Evolutionary conservation across 2,888 invertebrate genomes (phyloP), one percentile per base, ranked within the genome.

Genomic region (Deilephila elpenor): DNA sequence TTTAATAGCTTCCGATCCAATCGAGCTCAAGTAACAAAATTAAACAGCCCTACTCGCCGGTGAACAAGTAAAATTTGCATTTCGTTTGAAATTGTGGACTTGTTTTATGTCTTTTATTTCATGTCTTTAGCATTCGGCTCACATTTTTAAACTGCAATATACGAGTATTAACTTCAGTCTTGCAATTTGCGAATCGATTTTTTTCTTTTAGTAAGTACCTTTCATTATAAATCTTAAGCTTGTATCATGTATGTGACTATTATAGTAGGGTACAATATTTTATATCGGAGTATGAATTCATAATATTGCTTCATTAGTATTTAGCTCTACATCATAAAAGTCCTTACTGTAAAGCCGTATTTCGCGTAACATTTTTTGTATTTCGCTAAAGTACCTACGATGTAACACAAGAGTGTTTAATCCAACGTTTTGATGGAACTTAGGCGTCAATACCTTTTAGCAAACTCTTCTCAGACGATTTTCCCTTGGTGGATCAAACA

Each of bases 1-100:
- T 53, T 44, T 56, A 56, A 56, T 56, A 56, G 53, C 53, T 56
- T 56, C n/a, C 53, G 19, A 56, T n/a, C 53, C 53, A 56, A 56
- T 56, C n/a, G 53, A 56, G 53, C 53, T 56, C 53, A 56, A 56
- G 44, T 56, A 56, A 56, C 53, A 56, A 56, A 19, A 56, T 56
- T 56, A 56, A 56, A 56, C 53, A 56, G 53, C 53, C 53, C 11
- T 56, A 56, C n/a, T 56, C n/a, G 53, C 53, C 53, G 6, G n/a
- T 56, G n/a, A 56, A 44, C 44, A 44, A 56, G 53, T 56, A n/a
- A 56, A 56, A 56, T 56, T n/a, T 56, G 53, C 53, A 56, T 56
- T 56, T 56, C 19, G n/a, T 56, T 56, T 56, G 53, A 56, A 56
- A 56, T 19, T 56, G 53, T 56, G 17, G 53, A 56, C 53, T 56